Evolutionary conservation across 2,888 invertebrate species (phyloP).

Genomic region (Tetanocera ferruginea): DNA sequence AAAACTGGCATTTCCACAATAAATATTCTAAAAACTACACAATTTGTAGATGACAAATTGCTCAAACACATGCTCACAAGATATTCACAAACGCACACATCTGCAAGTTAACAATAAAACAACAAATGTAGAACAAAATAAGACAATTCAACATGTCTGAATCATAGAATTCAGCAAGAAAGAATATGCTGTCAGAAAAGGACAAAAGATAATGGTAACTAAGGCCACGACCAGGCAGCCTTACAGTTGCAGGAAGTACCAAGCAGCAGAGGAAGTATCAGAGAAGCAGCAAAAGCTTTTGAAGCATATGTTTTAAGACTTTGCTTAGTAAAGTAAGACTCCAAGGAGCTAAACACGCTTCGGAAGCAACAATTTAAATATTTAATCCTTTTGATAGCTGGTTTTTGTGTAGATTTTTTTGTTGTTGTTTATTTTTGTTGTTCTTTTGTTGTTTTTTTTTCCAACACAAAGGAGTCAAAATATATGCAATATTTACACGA

Average conservation of each 20-base stretch:
- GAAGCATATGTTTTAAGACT: not conserved
- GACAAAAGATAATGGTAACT: too few relatives aligned
- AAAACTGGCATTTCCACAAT: too few relatives aligned
- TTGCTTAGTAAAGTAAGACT: not conserved
- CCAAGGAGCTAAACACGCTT: not conserved
- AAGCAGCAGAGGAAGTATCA: too few relatives aligned
- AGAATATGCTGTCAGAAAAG: not conserved
- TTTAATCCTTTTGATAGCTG: conserved; percentile 9
- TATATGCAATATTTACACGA: not conserved
- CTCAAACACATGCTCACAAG: too few relatives aligned
- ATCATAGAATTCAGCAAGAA: not conserved
- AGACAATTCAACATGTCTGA: not conserved
- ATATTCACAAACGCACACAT: too few relatives aligned
- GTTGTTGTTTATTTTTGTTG: not conserved
- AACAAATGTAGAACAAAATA: not conserved
- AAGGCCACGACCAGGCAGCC: too few relatives aligned
- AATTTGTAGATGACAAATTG: too few relatives aligned
- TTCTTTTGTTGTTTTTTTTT: not conserved
- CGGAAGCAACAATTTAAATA: not conserved
- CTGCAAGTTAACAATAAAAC: too few relatives aligned
- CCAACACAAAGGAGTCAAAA: not conserved
- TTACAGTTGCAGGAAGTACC: too few relatives aligned
- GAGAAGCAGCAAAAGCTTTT: too few relatives aligned
- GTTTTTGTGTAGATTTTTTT: not conserved
- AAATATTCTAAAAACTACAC: too few relatives aligned